phyloP scores from a whole-genome alignment of 2,113 vertebrate species.

The Burhinus oedicnemus region DNA sequence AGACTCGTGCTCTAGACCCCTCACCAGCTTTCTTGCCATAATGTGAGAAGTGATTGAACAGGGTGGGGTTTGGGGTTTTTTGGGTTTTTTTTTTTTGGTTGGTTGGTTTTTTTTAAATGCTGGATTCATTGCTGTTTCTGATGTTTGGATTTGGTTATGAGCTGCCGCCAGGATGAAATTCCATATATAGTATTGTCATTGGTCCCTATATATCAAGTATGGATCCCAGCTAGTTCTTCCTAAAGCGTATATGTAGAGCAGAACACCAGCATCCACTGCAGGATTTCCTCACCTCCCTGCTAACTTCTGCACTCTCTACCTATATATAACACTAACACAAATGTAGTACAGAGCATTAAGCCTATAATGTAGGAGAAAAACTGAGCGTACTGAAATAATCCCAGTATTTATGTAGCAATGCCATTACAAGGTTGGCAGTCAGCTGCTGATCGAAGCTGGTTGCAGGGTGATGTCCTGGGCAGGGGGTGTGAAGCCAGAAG shows the following conservation, averaged over 20 bases:
- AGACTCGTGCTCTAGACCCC: background rate
- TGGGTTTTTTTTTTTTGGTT: too few species aligned
- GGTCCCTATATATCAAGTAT: background rate
- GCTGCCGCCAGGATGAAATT: background rate
- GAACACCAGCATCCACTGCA: background rate
- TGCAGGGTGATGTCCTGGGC: background rate
- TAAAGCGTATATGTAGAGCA: accelerated
- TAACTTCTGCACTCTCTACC: background rate
- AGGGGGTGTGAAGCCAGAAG: background rate
- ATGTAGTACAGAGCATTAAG: background rate
- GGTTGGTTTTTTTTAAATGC: too few species aligned
- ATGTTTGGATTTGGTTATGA: background rate
- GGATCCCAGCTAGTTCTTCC: background rate
- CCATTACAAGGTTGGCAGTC: background rate
- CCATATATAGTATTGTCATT: accelerated
- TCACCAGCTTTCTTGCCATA: background rate
- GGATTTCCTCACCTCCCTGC: background rate
- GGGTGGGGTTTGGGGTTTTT: too few species aligned
- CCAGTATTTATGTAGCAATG: background rate
- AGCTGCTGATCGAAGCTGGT: background rate
- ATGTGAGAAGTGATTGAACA: background rate
- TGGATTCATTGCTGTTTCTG: background rate
- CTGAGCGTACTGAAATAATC: background rate
- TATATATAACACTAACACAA: too few species aligned
- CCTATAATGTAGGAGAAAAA: background rate